phyloP scores from a whole-genome alignment of 37 sponge, comb jelly and placozoan genomes.

The Beroe ovata region DNA sequence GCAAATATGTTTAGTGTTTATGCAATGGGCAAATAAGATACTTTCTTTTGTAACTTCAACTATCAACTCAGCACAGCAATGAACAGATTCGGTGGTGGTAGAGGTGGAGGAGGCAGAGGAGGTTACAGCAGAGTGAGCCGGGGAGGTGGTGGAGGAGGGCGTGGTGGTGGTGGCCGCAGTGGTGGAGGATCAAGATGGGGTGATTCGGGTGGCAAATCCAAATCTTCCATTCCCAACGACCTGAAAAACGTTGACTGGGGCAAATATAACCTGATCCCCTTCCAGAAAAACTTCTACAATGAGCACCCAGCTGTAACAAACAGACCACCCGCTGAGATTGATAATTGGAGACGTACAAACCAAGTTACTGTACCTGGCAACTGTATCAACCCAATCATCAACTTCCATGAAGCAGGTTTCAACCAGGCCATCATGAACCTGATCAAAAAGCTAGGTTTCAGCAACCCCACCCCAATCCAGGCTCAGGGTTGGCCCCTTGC shows the following conservation, averaged over 20 bases:
- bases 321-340: constrained; percentile 73
- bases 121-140: not conserved
- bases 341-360: constrained; percentile 70
- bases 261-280: constrained; percentile 69
- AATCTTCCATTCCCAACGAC: constrained; percentile 17
- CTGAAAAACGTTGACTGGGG: constrained; percentile 36
- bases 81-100: constrained; percentile 28
- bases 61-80: constrained; percentile 61
- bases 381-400: constrained; percentile 76
- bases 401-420: constrained; percentile 84
- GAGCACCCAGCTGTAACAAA: constrained; percentile 74
- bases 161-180: constrained; percentile 64
- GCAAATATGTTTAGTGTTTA: no score
- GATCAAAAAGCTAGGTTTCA: constrained; percentile 76
- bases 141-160: not conserved
- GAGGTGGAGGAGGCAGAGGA: constrained; percentile 14
- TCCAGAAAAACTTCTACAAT: constrained; percentile 88
- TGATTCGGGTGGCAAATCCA: constrained; percentile 22
- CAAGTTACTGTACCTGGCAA: constrained; percentile 78
- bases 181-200: not conserved
- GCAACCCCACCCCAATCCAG: constrained; percentile 91
- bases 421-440: constrained; percentile 77
- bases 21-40: no score
- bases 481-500: constrained; percentile 97
- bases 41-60: no score